A percentile compares a stretch with the other conserved stretches of the same genome.
Conservation (phyloP, 2,888 invertebrate species). For the Margaritifera margaritifera region DNA sequence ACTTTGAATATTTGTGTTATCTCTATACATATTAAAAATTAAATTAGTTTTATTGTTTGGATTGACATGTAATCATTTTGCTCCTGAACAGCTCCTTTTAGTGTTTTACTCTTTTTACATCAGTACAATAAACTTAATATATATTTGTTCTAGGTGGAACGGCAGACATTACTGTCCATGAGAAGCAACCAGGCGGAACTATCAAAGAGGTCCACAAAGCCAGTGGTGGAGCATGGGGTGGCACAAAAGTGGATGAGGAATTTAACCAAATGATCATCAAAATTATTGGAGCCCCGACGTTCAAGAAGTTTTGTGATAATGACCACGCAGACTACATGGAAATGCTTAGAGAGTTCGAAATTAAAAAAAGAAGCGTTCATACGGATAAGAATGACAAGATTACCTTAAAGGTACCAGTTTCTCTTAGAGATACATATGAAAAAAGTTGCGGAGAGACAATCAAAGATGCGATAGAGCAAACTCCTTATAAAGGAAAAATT, state of each 20-base stretch:
- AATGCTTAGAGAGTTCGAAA: conserved; percentile 7
- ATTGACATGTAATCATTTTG: no score
- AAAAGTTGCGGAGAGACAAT: conserved; percentile 5
- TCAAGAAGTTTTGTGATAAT: conserved; percentile 3
- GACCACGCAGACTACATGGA: conserved; percentile 6
- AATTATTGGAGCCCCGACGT: conserved; percentile 4
- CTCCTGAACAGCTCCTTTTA: no score
- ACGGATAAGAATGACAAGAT: conserved; percentile 1
- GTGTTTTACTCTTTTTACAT: no score
- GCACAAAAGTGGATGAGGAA: conserved; percentile 3
- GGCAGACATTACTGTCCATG: conserved; percentile 9
- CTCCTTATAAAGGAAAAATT: conserved; percentile 25
- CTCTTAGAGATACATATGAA: conserved; percentile 1
- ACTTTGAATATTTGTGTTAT: no score
- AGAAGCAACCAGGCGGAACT: neutral
- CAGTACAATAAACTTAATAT: no score
- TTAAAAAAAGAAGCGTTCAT: conserved; percentile 1
- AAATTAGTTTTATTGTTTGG: no score
- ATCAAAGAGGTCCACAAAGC: conserved; percentile 7
- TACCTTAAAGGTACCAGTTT: conserved; percentile 1
- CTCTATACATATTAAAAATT: no score
- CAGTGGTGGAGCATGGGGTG: conserved; percentile 12
- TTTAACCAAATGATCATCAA: conserved; percentile 5
- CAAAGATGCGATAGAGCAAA: conserved; percentile 21
- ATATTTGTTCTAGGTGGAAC: conserved; percentile 6